Conservation (phyloP, 2,113 vertebrate genomes). For the Lasiurus cinereus region DNA sequence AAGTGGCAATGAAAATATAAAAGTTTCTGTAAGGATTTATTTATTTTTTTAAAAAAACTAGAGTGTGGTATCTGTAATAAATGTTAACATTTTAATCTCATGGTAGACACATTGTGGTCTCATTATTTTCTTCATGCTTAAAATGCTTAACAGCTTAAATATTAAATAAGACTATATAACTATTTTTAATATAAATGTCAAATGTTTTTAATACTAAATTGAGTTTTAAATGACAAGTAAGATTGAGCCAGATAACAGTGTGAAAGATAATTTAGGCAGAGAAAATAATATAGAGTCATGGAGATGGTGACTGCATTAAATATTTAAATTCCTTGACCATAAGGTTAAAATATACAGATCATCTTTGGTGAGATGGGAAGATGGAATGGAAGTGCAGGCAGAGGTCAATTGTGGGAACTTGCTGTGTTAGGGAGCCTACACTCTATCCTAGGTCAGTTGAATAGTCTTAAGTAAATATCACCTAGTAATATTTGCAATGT, state of each 20-base stretch:
- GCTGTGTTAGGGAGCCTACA: neutral
- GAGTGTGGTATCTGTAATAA: neutral
- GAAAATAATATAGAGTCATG: neutral
- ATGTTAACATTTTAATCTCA: neutral
- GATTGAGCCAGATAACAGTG: neutral
- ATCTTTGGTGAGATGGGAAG: neutral
- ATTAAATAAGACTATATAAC: neutral
- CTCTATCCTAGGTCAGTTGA: neutral
- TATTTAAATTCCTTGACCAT: neutral
- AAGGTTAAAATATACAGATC: neutral
- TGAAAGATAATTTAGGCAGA: neutral
- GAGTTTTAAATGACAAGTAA: neutral
- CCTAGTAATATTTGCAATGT: neutral
- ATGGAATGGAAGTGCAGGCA: neutral
- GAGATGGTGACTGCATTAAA: neutral
- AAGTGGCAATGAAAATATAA: neutral
- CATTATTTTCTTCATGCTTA: conserved; percentile 22
- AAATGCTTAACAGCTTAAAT: conserved; percentile 50
- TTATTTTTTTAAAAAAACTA: neutral
- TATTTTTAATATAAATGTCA: conserved; percentile 8
- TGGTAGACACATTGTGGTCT: neutral
- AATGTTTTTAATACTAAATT: neutral
- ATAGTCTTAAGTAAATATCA: neutral
- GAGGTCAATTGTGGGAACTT: neutral
- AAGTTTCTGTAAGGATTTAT: conserved; percentile 8